Percentiles rank a stretch among this genome's conserved stretches.
These are phyloP conservation scores for Paratrypauchen microcephalus DNA, from an alignment of 2,797 vertebrate genomes.

Conservation along the genomic window DNA sequence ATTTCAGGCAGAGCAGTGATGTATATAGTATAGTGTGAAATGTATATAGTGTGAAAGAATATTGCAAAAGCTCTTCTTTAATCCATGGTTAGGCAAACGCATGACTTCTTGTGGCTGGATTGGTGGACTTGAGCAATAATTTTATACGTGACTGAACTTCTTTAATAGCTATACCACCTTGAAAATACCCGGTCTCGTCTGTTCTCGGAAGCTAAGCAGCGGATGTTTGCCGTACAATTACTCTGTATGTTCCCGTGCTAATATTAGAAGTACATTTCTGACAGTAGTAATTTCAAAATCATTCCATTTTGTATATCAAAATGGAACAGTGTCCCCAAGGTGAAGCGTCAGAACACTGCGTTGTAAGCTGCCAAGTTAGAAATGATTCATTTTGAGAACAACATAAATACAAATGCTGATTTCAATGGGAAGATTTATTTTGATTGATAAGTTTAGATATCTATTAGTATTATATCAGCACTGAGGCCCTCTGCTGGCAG, in stretches of 20 bases:
- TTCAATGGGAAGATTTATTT: background rate
- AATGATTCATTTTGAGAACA: background rate
- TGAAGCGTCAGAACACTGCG: background rate
- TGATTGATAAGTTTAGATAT: background rate
- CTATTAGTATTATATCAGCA: background rate
- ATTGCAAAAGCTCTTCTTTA: too few species aligned
- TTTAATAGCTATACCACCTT: too few species aligned
- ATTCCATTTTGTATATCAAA: background rate
- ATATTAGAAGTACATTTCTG: conserved; percentile 1
- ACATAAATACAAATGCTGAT: background rate
- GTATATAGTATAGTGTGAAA: too few species aligned
- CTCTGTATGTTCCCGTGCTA: background rate
- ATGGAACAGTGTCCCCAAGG: conserved; percentile 2
- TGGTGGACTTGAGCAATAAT: too few species aligned
- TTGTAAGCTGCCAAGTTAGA: conserved; percentile 5
- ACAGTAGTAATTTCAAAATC: background rate
- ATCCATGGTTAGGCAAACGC: too few species aligned
- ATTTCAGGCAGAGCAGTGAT: too few species aligned
- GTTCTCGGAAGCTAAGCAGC: background rate
- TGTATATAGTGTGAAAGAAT: too few species aligned
- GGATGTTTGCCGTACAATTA: background rate
- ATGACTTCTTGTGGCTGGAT: too few species aligned
- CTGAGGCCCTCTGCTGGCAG: background rate
- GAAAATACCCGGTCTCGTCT: too few species aligned
- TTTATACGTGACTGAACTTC: too few species aligned